A percentile compares a stretch with the other conserved stretches of the same genome.
These are phyloP conservation scores for Timandra comae DNA, from an alignment of 2,888 invertebrate genomes.

Conservation along the genomic window DNA sequence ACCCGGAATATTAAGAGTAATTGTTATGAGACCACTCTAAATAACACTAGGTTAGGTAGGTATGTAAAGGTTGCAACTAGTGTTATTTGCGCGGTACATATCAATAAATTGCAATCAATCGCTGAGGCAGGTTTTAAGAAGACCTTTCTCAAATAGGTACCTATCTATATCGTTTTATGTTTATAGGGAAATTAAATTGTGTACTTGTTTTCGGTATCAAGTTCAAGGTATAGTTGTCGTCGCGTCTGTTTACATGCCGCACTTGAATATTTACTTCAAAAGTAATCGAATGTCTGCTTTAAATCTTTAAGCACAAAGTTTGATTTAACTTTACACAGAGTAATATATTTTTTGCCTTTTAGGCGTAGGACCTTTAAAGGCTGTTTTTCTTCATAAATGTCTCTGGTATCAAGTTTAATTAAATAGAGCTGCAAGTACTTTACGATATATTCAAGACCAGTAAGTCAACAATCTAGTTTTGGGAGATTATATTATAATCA, in stretches of 20 bases:
- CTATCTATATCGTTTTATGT: too few relatives aligned
- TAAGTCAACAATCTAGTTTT: conserved; percentile 11
- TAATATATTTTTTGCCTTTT: conserved; percentile 33
- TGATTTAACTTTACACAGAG: conserved; percentile 23
- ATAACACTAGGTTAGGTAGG: conserved; percentile 23
- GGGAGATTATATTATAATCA: too few relatives aligned
- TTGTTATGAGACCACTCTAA: conserved; percentile 26
- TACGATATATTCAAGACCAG: conserved; percentile 8
- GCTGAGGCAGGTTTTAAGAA: too few relatives aligned
- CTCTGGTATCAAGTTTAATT: conserved; percentile 52
- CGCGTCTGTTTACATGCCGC: conserved; percentile 32
- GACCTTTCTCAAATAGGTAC: too few relatives aligned
- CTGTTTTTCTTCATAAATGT: conserved; percentile 43
- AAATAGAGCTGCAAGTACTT: conserved; percentile 38
- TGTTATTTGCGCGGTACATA: too few relatives aligned
- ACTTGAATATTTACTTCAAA: conserved; percentile 23
- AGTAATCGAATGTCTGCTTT: conserved; percentile 19
- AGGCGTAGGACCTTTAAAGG: conserved; percentile 54
- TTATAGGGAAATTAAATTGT: conserved; percentile 24
- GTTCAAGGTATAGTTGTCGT: conserved; percentile 30
- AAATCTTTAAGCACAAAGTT: conserved; percentile 24
- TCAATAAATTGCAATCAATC: too few relatives aligned
- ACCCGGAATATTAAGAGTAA: conserved; percentile 61
- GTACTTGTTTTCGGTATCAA: conserved; percentile 33
- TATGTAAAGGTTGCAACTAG: too few relatives aligned